These are phyloP conservation scores for Porites australiensis DNA, from an alignment of 64 coral and sea anemone species.

Conservation along the genomic window DNA sequence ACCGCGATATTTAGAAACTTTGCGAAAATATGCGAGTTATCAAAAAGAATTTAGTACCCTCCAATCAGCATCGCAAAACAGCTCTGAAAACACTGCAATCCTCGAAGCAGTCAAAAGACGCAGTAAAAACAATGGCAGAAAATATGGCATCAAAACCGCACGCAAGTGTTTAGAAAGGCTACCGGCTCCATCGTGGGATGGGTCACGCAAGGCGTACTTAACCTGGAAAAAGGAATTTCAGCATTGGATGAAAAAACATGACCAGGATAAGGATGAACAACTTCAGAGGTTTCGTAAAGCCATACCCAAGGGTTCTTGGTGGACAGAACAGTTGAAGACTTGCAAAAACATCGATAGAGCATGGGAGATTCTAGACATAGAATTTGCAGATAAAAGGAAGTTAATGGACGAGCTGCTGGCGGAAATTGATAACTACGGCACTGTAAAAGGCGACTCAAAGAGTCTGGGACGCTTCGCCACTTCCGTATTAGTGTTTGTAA, in stretches of 20 bases:
- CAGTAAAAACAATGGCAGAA: conserved; percentile 79
- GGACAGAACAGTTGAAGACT: conserved; percentile 33
- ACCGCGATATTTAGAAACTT: conserved; percentile 50
- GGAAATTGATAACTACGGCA: neutral
- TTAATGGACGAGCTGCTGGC: conserved; percentile 61
- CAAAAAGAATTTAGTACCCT: conserved; percentile 51
- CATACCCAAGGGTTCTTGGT: conserved; percentile 42
- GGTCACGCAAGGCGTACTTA: conserved; percentile 24
- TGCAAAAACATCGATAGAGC: neutral
- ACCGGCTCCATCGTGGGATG: conserved; percentile 68
- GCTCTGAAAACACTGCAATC: conserved; percentile 15
- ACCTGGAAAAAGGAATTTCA: conserved; percentile 71
- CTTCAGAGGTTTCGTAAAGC: conserved; percentile 37
- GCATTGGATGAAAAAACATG: conserved; percentile 52
- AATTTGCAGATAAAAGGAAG: conserved; percentile 58
- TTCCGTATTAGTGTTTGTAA: neutral
- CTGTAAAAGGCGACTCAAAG: conserved; percentile 30
- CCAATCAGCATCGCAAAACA: conserved; percentile 56
- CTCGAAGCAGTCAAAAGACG: conserved; percentile 56
- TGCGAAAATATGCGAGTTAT: conserved; percentile 71
- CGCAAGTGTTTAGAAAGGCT: conserved; percentile 52
- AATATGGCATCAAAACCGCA: conserved; percentile 60
- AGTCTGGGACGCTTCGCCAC: neutral
- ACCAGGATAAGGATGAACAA: conserved; percentile 48
- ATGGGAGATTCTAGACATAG: conserved; percentile 62